These are phyloP conservation scores for Camponotus fellah DNA, from an alignment of 2,888 invertebrate genomes.

Conservation along the genomic window DNA sequence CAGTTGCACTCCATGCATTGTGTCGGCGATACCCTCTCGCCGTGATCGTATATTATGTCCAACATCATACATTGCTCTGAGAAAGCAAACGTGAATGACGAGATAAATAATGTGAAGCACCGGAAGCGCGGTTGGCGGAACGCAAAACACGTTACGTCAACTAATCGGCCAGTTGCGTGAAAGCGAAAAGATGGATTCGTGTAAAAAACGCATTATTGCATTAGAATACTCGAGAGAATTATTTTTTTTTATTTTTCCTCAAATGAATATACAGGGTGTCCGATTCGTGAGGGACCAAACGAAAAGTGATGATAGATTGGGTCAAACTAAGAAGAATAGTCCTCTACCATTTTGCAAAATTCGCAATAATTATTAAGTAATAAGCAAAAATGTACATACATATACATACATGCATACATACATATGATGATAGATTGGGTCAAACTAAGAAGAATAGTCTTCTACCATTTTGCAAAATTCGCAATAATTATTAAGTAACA, in stretches of 20 bases:
- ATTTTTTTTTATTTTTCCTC: not conserved
- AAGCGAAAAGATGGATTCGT: conserved; percentile 1
- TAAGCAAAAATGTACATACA: too few species aligned
- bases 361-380: too few species aligned
- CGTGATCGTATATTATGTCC: conserved; percentile 92
- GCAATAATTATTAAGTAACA: too few species aligned
- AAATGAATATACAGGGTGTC: too few species aligned
- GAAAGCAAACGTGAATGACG: conserved; percentile 73
- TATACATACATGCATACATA: too few species aligned
- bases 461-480: too few species aligned
- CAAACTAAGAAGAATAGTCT: too few species aligned
- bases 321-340: too few species aligned
- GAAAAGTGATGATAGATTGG: too few species aligned
- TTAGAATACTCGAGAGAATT: conserved; percentile 17
- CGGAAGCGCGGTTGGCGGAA: conserved; percentile 16
- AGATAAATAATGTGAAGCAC: conserved; percentile 40
- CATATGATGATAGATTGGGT: too few species aligned
- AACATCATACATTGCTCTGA: conserved; percentile 91
- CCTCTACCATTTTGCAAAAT: too few species aligned
- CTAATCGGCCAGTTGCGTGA: conserved; percentile 35
- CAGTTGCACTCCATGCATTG: conserved; percentile 95
- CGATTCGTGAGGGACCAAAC: too few species aligned
- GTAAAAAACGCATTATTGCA: not conserved
- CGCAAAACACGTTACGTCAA: conserved; percentile 11
- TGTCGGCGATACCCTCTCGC: conserved; percentile 91